phyloP scores from a whole-genome alignment of 2,113 vertebrate genomes.

The Gymnarchus niloticus region DNA sequence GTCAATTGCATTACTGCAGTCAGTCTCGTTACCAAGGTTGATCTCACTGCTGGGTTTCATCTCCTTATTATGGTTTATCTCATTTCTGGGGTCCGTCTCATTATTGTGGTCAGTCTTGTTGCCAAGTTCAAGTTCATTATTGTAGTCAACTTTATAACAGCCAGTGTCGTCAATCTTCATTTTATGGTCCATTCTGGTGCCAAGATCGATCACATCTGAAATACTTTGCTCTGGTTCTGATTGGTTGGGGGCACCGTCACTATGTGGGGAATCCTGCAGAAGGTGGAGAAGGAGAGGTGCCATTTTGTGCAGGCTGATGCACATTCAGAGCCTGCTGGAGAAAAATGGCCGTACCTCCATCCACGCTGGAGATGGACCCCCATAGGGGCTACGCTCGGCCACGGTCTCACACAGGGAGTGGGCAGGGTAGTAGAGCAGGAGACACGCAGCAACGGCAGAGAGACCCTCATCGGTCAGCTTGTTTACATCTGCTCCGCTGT shows the following conservation, averaged over 20 bases:
- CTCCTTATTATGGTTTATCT: background rate
- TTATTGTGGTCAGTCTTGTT: background rate
- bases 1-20: background rate
- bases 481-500: conserved; percentile 74
- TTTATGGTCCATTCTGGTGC: background rate
- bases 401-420: conserved; percentile 53
- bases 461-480: conserved; percentile 69
- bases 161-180: background rate
- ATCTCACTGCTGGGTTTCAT: too few relatives aligned
- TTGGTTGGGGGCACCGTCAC: background rate
- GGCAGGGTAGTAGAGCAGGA: conserved; percentile 71
- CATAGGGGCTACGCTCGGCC: conserved; percentile 44
- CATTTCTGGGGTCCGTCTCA: background rate
- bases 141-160: background rate
- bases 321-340: background rate
- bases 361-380: conserved; percentile 27
- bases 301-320: background rate
- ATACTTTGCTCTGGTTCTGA: background rate
- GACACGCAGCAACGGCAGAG: conserved; percentile 66
- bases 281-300: background rate
- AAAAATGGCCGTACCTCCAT: conserved; percentile 23
- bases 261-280: background rate
- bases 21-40: background rate
- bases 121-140: background rate
- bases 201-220: background rate